These are phyloP conservation scores for Drosophila auraria DNA, from an alignment of 1,140 invertebrate species.

Conservation along the genomic window DNA sequence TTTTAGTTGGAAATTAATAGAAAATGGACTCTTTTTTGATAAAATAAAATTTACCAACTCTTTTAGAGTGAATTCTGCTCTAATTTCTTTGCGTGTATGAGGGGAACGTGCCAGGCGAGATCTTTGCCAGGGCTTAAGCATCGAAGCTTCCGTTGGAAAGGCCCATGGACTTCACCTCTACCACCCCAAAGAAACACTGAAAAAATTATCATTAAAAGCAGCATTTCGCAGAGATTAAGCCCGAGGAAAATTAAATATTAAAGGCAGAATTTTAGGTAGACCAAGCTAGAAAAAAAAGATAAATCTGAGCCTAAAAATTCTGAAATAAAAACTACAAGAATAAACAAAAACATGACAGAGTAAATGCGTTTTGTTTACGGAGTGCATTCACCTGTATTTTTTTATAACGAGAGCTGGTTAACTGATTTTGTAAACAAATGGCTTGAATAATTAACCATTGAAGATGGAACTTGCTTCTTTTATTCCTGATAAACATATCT, in stretches of 20 bases:
- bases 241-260: not conserved
- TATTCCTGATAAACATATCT: not conserved
- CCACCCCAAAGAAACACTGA: not conserved
- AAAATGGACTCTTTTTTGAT: no score
- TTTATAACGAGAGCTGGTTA: constrained; percentile 8
- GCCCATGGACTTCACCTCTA: not conserved
- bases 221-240: not conserved
- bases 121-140: constrained; percentile 11
- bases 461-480: not conserved
- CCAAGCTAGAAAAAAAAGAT: no score
- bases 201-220: not conserved
- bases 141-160: constrained; percentile 24
- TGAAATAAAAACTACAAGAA: not conserved
- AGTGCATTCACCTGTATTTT: constrained; percentile 4
- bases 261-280: not conserved
- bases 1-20: no score
- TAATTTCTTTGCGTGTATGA: not conserved
- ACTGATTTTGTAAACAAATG: constrained; percentile 14
- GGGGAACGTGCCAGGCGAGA: constrained; percentile 34
- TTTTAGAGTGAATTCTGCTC: no score
- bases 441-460: not conserved
- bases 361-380: not conserved
- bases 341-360: constrained; percentile 3
- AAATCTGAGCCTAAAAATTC: not conserved
- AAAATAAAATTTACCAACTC: no score